Conservation (phyloP, 1,140 invertebrate species). For the Rhopalosiphum padi region DNA sequence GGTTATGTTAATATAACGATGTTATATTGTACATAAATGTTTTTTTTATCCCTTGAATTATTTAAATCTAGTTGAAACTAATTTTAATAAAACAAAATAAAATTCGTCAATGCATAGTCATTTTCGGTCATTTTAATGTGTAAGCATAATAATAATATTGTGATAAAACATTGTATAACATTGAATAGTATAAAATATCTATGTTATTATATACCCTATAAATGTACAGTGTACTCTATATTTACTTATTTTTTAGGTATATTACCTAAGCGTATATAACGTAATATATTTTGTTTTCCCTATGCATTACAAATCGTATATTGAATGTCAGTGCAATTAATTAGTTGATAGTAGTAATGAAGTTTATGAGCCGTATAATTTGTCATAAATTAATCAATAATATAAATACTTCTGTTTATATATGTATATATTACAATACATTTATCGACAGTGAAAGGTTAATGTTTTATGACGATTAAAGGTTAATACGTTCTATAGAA, state of each 20-base stretch:
- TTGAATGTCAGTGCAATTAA: constrained; percentile 50
- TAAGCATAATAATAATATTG: background rate
- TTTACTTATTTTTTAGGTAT: background rate
- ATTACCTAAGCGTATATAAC: background rate
- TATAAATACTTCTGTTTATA: constrained; percentile 5
- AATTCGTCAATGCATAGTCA: background rate
- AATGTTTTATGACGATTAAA: constrained; percentile 48
- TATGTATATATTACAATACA: background rate
- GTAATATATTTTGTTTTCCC: background rate
- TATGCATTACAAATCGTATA: background rate
- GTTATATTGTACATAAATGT: background rate
- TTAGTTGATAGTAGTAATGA: background rate
- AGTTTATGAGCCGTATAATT: constrained; percentile 36
- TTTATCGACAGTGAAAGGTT: constrained; percentile 45
- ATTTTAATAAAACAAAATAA: background rate
- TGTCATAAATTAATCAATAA: constrained; percentile 49
- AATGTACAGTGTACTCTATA: background rate
- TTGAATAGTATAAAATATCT: background rate
- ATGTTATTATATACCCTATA: background rate
- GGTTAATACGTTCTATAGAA: constrained; percentile 45
- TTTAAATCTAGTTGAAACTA: background rate
- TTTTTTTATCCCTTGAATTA: constrained; percentile 3
- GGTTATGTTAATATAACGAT: constrained; percentile 32
- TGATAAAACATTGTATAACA: background rate
- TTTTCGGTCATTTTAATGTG: background rate